Evolutionary conservation across 2,888 invertebrate genomes (phyloP).

Genomic region (Amphipoea lucens): DNA sequence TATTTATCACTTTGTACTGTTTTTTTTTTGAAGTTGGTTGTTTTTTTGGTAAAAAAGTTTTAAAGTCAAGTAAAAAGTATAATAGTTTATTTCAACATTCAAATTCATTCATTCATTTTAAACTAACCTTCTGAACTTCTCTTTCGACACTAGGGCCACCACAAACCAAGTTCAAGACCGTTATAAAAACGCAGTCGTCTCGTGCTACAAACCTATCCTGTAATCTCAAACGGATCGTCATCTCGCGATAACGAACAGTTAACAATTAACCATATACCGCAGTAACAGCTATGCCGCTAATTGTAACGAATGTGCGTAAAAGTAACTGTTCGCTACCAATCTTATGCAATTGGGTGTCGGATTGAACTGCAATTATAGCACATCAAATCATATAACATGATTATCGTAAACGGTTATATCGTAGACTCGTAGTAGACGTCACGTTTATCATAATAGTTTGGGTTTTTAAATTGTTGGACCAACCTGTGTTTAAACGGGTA

Average conservation of each 20-base stretch:
- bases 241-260: constrained; percentile 55
- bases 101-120: background rate
- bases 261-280: constrained; percentile 56
- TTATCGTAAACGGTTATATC: constrained; percentile 33
- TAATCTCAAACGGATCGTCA: constrained; percentile 58
- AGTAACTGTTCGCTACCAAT: constrained; percentile 54
- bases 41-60: too few species aligned
- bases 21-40: too few species aligned
- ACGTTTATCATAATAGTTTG: constrained; percentile 2
- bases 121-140: background rate
- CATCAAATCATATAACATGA: constrained; percentile 31
- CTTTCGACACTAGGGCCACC: background rate
- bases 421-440: background rate
- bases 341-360: constrained; percentile 25
- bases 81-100: background rate
- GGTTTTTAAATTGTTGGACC: constrained; percentile 1
- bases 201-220: constrained; percentile 41
- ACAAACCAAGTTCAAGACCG: constrained; percentile 39
- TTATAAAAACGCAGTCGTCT: constrained; percentile 53
- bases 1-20: too few species aligned
- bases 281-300: constrained; percentile 45
- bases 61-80: background rate
- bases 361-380: constrained; percentile 46
- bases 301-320: constrained; percentile 48
- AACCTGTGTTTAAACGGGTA: background rate